A percentile compares a stretch with the other conserved stretches of the same genome.
phyloP scores from a whole-genome alignment of 2,888 invertebrate genomes.

The Apeira syringaria region DNA sequence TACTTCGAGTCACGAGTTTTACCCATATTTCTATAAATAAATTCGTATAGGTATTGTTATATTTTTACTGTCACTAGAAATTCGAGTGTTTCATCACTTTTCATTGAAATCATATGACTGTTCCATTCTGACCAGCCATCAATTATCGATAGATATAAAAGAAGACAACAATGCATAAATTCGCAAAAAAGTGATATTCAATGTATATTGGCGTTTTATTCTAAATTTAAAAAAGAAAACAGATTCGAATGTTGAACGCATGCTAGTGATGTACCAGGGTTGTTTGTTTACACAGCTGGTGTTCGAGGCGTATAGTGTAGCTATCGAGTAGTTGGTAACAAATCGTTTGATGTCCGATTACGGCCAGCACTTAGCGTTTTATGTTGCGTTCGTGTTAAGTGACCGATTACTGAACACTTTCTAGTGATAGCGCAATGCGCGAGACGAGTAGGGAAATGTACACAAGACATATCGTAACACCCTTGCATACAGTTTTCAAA shows the following conservation, averaged over 20 bases:
- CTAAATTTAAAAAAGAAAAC: no score
- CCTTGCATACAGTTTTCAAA: not conserved
- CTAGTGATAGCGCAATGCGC: constrained; percentile 30
- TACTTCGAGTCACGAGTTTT: no score
- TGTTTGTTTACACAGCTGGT: constrained; percentile 63
- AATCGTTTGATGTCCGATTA: constrained; percentile 58
- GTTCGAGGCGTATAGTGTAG: constrained; percentile 28
- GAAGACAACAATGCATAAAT: no score
- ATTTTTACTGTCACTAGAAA: no score
- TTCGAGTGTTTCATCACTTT: no score
- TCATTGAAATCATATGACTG: no score
- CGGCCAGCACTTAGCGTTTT: constrained; percentile 53
- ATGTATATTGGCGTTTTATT: no score
- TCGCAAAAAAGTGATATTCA: no score
- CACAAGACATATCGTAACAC: constrained; percentile 1
- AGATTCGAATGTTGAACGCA: not conserved
- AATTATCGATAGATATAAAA: no score
- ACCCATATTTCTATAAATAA: no score
- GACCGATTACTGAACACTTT: constrained; percentile 58
- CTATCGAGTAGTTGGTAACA: constrained; percentile 49
- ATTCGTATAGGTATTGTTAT: no score
- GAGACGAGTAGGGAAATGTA: constrained; percentile 9
- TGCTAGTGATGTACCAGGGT: constrained; percentile 45
- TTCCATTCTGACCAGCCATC: no score
- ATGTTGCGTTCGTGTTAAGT: constrained; percentile 54